Evolutionary conservation across 53 echinoderm and acorn worm species (phyloP), one percentile per base, ranked within the genome.

Genomic region (Paelopatides confundens): DNA sequence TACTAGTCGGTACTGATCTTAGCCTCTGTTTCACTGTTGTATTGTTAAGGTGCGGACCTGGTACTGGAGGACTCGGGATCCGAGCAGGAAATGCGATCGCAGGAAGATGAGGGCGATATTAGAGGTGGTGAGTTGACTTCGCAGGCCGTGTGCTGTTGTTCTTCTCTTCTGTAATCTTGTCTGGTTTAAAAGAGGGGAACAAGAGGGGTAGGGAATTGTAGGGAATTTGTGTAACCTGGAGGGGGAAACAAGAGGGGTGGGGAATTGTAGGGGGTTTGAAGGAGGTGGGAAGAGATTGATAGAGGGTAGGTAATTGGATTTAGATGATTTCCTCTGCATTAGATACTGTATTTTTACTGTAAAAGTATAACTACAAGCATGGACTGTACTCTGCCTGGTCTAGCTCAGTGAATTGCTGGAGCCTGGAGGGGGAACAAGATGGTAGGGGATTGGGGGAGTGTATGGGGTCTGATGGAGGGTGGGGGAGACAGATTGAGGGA

Each of bases 21-120:
- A 40, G 74, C 74, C 39, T 74, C 39, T 74, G 37, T 74, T 74
- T 74, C 74, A 74, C 74, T 74, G 74, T 74, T 74, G 74, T 74
- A 74, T 74, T 74, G 74, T 74, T 58, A 74, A 79, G 79, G 79
- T 79, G 79, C 79, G 79, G 79, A 79, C 79, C 51, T 79, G 79
- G 32, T 28, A 51, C 28, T 79, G 79, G 79, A 79, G 49, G 79
- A 79, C 79, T 79, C 79, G 18, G 79, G 79, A 79, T 79, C 79
- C 32, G 79, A 79, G 79, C 79, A 46, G 53, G 79, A 79, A 79
- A 50, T 79, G 53, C 79, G 79, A 52, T 79, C 79, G 52, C 79
- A 79, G 51, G 79, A 79, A 53, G 79, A 79, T 50, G 79, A 79
- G 79, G 79, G 79, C 31, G 79, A 79, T 52, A 79, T 53, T 29